Conservation (phyloP, 92 coral and sea anemone species). For the Phymanthus crucifer region DNA sequence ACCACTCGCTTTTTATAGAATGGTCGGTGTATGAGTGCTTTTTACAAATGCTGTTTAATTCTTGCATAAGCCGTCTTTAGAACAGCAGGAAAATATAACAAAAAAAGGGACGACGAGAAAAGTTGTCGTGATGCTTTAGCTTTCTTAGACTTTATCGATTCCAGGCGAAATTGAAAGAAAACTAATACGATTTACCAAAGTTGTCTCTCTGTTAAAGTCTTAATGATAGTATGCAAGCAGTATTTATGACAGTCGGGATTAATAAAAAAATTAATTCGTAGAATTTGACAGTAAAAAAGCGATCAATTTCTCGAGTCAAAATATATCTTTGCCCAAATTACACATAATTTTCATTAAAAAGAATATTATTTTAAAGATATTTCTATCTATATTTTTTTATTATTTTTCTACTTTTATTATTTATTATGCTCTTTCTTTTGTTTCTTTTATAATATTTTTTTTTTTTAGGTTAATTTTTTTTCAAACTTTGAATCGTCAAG, state of each 20-base stretch:
- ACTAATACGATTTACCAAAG: background rate
- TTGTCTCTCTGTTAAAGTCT: background rate
- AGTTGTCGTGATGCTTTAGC: background rate
- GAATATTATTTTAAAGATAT: background rate
- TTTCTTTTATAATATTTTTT: background rate
- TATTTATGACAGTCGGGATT: background rate
- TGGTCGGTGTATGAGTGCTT: background rate
- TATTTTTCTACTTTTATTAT: background rate
- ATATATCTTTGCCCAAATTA: background rate
- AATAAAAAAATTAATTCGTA: background rate
- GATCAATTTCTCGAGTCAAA: background rate
- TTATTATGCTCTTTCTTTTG: too few species aligned
- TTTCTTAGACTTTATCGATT: background rate
- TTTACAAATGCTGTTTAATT: background rate
- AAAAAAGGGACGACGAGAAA: background rate
- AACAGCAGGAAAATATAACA: background rate
- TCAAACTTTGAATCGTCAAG: background rate
- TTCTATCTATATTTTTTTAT: background rate
- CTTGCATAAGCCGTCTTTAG: background rate
- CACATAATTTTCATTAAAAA: background rate
- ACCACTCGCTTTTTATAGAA: background rate
- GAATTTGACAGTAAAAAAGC: background rate
- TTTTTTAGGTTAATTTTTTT: background rate
- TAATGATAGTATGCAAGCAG: background rate
- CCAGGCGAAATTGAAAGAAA: background rate